Percentiles rank a stretch among this genome's conserved stretches.
Evolutionary conservation across 2,888 invertebrate species (phyloP).

Genomic region (Trachelus tabidus): DNA sequence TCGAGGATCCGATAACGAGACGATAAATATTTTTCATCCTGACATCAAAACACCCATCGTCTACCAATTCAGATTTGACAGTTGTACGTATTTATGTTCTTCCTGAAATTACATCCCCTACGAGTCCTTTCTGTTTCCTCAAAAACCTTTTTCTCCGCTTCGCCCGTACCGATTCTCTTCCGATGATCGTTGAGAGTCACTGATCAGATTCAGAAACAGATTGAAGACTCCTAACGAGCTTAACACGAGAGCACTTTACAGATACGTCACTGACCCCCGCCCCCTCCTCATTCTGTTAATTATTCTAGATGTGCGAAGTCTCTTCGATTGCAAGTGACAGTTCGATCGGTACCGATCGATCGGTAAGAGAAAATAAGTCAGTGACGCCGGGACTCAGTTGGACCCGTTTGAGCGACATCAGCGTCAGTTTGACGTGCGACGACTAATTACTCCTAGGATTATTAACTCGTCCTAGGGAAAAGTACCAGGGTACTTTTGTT

Average conservation of each 20-base stretch:
- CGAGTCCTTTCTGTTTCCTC: not conserved
- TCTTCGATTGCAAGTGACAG: not conserved
- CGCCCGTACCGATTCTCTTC: not conserved
- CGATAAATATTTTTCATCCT: not conserved
- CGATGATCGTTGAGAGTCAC: not conserved
- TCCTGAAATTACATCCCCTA: not conserved
- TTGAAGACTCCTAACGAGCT: not conserved
- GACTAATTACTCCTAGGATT: not conserved
- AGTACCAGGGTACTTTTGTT: not conserved
- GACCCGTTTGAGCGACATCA: not conserved
- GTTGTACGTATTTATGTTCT: not conserved
- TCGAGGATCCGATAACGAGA: not conserved
- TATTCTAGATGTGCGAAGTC: not conserved
- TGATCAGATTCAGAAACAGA: not conserved
- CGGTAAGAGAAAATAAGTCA: not conserved
- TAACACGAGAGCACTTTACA: not conserved
- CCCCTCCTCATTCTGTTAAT: not conserved
- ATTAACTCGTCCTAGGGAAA: not conserved
- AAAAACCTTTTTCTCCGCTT: not conserved
- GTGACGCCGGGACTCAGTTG: not conserved
- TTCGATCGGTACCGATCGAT: not conserved
- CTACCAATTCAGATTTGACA: not conserved
- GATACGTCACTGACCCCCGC: not conserved
- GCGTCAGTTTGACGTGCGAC: not conserved
- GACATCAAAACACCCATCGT: not conserved